Conservation (phyloP, 2,113 vertebrate species). For the Anguilla rostrata region DNA sequence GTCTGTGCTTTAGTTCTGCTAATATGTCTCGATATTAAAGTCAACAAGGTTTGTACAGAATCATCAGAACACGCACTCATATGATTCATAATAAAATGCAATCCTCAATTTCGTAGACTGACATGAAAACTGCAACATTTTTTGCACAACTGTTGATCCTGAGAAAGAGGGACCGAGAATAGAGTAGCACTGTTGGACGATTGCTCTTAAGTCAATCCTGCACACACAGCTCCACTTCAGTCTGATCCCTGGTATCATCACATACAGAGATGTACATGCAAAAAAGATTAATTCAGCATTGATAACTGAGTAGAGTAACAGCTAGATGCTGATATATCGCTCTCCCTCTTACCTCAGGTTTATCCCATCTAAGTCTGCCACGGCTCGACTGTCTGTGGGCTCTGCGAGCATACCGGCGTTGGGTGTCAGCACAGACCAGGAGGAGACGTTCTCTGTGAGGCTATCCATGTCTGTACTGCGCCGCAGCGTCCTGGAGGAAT, state of each 20-base stretch:
- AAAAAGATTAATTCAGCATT: neutral
- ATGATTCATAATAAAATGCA: neutral
- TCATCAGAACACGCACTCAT: neutral
- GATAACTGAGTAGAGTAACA: neutral
- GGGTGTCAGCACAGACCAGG: conserved; percentile 57
- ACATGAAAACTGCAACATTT: neutral
- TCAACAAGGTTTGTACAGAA: conserved; percentile 3
- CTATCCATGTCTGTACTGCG: conserved; percentile 52
- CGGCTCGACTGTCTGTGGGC: conserved; percentile 8
- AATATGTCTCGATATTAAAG: neutral
- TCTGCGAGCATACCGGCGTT: conserved; percentile 31
- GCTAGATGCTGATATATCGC: too few species aligned
- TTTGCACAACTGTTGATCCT: neutral
- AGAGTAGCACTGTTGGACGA: neutral
- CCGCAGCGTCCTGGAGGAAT: conserved; percentile 44
- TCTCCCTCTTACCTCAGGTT: conserved; percentile 54
- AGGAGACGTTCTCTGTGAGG: conserved; percentile 56
- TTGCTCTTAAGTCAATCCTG: neutral
- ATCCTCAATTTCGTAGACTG: neutral
- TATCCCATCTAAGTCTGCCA: conserved; percentile 40
- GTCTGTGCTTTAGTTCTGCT: neutral
- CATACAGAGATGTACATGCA: neutral
- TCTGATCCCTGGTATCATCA: neutral
- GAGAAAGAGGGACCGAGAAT: neutral
- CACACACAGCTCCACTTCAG: neutral